A percentile compares a stretch with the other conserved stretches of the same genome.
Conservation (phyloP, 2,888 invertebrate genomes). For the Sesia apiformis region DNA sequence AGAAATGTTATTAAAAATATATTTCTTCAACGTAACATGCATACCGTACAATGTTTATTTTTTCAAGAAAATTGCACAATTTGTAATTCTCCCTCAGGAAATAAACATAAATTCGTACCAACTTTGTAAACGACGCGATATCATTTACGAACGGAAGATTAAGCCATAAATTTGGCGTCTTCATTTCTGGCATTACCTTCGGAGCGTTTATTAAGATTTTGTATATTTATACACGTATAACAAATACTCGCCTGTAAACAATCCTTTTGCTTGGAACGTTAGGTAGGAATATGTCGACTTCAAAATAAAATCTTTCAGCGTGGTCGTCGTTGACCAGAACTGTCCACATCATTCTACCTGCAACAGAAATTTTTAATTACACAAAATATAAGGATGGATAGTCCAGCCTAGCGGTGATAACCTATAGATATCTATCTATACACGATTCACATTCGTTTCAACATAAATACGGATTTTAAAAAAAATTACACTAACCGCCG, state of each 20-base stretch:
- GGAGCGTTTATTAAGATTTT: constrained; percentile 11
- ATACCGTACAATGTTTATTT: constrained; percentile 8
- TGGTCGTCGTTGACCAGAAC: constrained; percentile 63
- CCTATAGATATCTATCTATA: background rate
- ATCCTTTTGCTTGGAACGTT: constrained; percentile 60
- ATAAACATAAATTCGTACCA: constrained; percentile 34
- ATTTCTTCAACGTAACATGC: too few species aligned
- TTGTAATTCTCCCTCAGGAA: constrained; percentile 20
- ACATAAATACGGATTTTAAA: background rate
- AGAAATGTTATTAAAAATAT: background rate
- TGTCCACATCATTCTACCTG: constrained; percentile 73
- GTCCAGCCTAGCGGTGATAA: too few species aligned
- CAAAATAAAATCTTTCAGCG: constrained; percentile 61
- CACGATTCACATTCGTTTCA: too few species aligned
- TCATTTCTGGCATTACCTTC: constrained; percentile 18
- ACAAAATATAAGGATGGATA: constrained; percentile 5
- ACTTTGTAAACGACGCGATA: constrained; percentile 38
- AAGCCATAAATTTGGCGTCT: constrained; percentile 22
- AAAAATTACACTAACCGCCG: too few species aligned
- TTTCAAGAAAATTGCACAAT: constrained; percentile 20
- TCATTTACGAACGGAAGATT: constrained; percentile 30
- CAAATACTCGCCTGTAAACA: constrained; percentile 44
- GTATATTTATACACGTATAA: background rate
- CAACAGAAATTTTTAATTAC: constrained; percentile 4
- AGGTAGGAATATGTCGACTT: constrained; percentile 64